These are phyloP conservation scores for Chrysotoxum bicinctum DNA, from an alignment of 2,888 invertebrate genomes.

Conservation along the genomic window DNA sequence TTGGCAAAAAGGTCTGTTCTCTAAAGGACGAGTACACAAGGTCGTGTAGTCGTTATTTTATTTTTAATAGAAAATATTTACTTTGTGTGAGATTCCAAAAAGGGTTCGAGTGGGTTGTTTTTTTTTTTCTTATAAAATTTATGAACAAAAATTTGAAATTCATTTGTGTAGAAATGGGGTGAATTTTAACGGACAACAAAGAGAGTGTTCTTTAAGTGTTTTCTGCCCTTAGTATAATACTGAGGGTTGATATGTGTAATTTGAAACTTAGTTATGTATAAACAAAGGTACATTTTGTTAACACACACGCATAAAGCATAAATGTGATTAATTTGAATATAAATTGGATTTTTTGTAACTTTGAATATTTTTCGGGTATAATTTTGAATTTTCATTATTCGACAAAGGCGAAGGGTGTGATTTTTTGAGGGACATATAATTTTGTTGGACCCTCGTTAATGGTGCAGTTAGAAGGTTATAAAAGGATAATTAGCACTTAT, in stretches of 20 bases:
- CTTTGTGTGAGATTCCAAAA: background rate
- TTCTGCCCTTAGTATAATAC: background rate
- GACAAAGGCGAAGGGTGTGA: background rate
- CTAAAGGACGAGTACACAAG: constrained; percentile 27
- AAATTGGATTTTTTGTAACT: constrained; percentile 62
- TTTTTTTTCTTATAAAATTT: constrained; percentile 29
- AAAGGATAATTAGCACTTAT: too few relatives aligned
- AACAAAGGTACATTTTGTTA: background rate
- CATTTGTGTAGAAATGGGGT: constrained; percentile 49
- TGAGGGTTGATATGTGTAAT: constrained; percentile 67
- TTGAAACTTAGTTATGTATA: constrained; percentile 26
- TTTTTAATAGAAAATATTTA: constrained; percentile 11
- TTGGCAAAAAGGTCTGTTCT: background rate
- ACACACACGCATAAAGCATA: constrained; percentile 19
- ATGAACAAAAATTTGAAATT: constrained; percentile 58
- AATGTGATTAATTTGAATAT: constrained; percentile 70
- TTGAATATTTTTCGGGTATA: constrained; percentile 17
- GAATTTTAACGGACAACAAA: constrained; percentile 19
- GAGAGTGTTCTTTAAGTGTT: constrained; percentile 23
- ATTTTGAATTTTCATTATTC: background rate
- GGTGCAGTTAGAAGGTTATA: background rate
- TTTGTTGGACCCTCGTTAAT: background rate
- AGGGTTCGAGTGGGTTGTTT: constrained; percentile 42
- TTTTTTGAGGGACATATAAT: background rate
- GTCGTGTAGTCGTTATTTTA: constrained; percentile 36